Base-by-base conservation (phyloP, 2,113 vertebrate genomes). In the Puffinus mauretanicus region DNA sequence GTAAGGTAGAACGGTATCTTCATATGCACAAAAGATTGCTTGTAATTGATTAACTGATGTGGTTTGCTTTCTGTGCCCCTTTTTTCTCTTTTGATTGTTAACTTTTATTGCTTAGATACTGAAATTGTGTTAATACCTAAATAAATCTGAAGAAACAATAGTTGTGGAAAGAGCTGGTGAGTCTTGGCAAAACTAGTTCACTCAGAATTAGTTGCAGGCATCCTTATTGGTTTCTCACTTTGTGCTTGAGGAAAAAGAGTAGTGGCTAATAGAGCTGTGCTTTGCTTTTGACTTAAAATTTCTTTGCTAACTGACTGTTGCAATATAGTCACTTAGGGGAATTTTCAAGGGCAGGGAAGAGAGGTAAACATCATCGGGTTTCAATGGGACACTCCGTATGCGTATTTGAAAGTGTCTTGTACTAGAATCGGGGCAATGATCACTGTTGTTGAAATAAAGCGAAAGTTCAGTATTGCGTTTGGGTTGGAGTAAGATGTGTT, bases 181-280 rank as follows among this genome's bases (percentile, higher is more conserved):
- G 58, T 92, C 51, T 58, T 32, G 16, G 52, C 30, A 81, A 49
- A 88, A 42, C 6, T 34, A 29, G 19, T 78, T 88, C 0, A 18
- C 11, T 75, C 20, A 22, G 46, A 44, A 42, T 42, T 82, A 44
- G 54, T 57, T 87, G 66, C 29, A 52, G 16, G 18, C 32, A 19
- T 81, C 42, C 6, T 38, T 61, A n/a, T 3, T 0, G 1, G 1
- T 66, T 55, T 69, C 29, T 94, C 3, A 4, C 21, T 81, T 27
- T 44, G 10, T 80, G 6, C 30, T 82, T n/a, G 19, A 79, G 32
- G 38, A 79, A 82, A 19, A 38, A 13, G 24, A 71, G n/a, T 32
- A 70, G 26, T 58, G 16, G 11, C 40, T 22, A n/a, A 13, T 61
- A 61, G 34, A 76, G 12, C 34, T 86, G 40, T 79, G 34, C 13